Conservation (phyloP, 2,888 invertebrate species). For the Melinaea menophilus region DNA sequence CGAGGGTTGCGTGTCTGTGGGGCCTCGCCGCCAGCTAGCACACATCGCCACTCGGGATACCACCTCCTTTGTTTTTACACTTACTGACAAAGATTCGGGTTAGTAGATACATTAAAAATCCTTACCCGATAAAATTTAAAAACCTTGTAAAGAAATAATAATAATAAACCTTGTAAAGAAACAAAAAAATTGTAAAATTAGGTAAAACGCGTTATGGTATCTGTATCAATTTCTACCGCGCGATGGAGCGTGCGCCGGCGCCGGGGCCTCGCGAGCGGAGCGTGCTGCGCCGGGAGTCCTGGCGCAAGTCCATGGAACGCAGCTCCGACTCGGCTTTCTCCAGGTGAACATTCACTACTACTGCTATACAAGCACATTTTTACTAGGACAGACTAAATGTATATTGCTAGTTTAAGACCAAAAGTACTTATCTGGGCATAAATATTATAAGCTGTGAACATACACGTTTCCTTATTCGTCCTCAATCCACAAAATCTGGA, state of each 20-base stretch:
- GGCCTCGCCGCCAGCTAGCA: constrained; percentile 83
- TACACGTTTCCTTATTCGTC: no score
- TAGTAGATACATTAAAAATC: constrained; percentile 28
- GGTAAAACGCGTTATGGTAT: constrained; percentile 95
- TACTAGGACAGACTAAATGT: no score
- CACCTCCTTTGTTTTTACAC: constrained; percentile 97
- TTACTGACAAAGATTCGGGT: constrained; percentile 99
- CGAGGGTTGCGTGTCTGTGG: constrained; percentile 96
- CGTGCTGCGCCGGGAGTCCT: constrained; percentile 87
- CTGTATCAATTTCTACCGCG: constrained; percentile 98
- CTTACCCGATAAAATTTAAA: neutral
- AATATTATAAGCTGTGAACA: no score
- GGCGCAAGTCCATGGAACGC: constrained; percentile 94
- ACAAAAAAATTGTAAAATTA: constrained; percentile 38
- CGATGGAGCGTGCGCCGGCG: constrained; percentile 83
- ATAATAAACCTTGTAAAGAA: neutral
- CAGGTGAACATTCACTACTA: constrained; percentile 80
- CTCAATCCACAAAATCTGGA: no score
- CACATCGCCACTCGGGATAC: constrained; percentile 86
- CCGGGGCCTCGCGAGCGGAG: constrained; percentile 66
- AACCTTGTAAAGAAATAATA: neutral
- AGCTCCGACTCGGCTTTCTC: constrained; percentile 96
- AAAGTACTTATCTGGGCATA: no score
- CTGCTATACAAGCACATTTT: neutral
- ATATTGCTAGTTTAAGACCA: no score